Evolutionary conservation across 2,888 invertebrate genomes (phyloP).

Genomic region (Thera obeliscata): DNA sequence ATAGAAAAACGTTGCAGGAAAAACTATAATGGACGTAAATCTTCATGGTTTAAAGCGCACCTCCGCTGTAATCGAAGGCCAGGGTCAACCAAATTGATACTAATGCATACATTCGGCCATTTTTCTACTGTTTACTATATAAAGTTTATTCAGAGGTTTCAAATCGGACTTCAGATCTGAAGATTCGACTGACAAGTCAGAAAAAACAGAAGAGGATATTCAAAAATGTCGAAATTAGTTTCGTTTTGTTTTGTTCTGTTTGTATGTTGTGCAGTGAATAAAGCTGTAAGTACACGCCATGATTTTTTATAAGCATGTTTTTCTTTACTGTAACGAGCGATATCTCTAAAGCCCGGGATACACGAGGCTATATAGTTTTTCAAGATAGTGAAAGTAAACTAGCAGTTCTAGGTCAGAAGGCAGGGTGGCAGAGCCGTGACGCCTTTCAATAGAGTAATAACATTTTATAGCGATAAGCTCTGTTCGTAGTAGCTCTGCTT

Average conservation of each 20-base stretch:
- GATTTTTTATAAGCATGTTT: not conserved
- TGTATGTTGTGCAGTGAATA: constrained; percentile 28
- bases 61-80: constrained; percentile 50
- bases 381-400: too few species aligned
- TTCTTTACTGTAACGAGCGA: not conserved
- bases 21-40: constrained; percentile 24
- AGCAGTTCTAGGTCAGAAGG: too few species aligned
- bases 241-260: constrained; percentile 34
- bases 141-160: constrained; percentile 16
- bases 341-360: not conserved
- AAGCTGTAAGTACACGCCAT: constrained; percentile 40
- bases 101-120: constrained; percentile 36
- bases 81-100: constrained; percentile 36
- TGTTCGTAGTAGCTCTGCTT: too few species aligned
- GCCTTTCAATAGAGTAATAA: too few species aligned
- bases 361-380: too few species aligned
- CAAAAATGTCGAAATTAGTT: constrained; percentile 37
- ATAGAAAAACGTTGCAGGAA: constrained; percentile 30
- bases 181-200: constrained; percentile 4
- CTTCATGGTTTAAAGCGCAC: constrained; percentile 40
- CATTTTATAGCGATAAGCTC: too few species aligned
- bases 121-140: constrained; percentile 29
- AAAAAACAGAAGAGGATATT: constrained; percentile 2
- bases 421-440: too few species aligned
- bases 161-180: constrained; percentile 11